A percentile compares a stretch with the other conserved stretches of the same genome.
phyloP scores from a whole-genome alignment of 2,113 vertebrate species.

The Electrona antarctica region DNA sequence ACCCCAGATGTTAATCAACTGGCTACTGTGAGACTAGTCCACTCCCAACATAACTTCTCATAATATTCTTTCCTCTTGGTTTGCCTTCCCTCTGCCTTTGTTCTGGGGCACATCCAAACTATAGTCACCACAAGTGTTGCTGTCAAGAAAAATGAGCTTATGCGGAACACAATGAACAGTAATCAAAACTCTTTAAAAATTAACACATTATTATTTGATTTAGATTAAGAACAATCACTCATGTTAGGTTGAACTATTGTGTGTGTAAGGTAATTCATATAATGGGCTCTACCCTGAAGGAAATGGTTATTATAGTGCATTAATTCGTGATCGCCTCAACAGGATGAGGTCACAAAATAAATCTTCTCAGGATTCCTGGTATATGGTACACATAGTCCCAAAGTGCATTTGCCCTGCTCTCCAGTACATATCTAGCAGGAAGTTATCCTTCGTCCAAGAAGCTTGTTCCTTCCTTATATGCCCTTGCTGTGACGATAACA shows the following conservation, averaged over 20 bases:
- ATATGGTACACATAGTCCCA: conserved; percentile 36
- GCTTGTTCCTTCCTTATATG: conserved; percentile 47
- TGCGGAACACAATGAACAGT: background rate
- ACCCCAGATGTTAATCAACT: too few species aligned
- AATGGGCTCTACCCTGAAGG: background rate
- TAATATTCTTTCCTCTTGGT: too few species aligned
- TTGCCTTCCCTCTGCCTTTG: too few species aligned
- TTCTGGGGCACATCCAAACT: background rate
- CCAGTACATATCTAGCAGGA: conserved; percentile 52
- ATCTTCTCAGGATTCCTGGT: conserved; percentile 24
- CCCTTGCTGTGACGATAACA: conserved; percentile 47
- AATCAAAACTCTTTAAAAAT: background rate
- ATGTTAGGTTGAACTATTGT: background rate
- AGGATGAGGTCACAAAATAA: conserved; percentile 16
- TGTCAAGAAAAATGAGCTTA: background rate
- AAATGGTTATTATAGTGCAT: background rate
- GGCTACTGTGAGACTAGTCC: too few species aligned
- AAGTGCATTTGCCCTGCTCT: conserved; percentile 1
- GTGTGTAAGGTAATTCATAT: background rate
- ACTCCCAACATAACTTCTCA: too few species aligned
- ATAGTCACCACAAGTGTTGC: background rate
- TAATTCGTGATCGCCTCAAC: background rate
- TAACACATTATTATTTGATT: background rate
- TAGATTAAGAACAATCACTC: background rate
- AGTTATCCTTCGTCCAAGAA: conserved; percentile 44